Base-by-base conservation (phyloP, 2,888 invertebrate genomes). In the Drosophila paramelanica region DNA sequence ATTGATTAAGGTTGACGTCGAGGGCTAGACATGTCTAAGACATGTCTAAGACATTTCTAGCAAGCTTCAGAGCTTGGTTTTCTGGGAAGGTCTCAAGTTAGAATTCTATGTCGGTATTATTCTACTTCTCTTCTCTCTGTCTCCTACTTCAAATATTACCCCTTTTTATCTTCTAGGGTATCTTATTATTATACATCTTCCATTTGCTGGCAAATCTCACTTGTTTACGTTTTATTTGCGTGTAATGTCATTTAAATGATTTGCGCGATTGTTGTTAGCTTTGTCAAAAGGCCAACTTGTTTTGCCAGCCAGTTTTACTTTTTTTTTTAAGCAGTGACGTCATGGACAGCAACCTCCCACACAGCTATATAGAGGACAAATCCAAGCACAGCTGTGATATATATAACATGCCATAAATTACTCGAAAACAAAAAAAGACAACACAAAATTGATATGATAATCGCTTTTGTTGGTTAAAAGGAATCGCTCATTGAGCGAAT, bases 201-300 rank as follows among this genome's bases (percentile, higher is more conserved):
- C n/a, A 8, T 11, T 42, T 8, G 27, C 5, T 43, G 42, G 20
- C 43, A 64, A 52, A 56, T 64, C 58, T 52, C 60, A 61, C 53
- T 69, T 75, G 69, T 75, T 81, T 61, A 67, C 73, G 66, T 78
- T 75, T 77, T 59, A 78, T 84, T 88, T 74, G 86, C 86, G 86
- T 85, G 88, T 85, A 88, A 85, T 85, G 86, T 85, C 83, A 85
- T 88, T 86, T 86, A 86, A 88, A 83, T 86, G 85, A 83, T 88
- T 77, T 79, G 77, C 80, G 76, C 60, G 65, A 73, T 79, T 77
- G 76, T 73, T 77, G 73, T 68, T 79, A 73, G 66, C 65, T 70
- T 67, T 77, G 77, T 65, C 50, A 59, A 88, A 84, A 85, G 88
- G 88, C 84, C 88, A 85, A 85, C 84, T 82, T 76, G 84, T 87